A percentile compares a stretch with the other conserved stretches of the same genome.
Evolutionary conservation across 64 coral and sea anemone genomes (phyloP).

Genomic region (Montipora efflorescens): DNA sequence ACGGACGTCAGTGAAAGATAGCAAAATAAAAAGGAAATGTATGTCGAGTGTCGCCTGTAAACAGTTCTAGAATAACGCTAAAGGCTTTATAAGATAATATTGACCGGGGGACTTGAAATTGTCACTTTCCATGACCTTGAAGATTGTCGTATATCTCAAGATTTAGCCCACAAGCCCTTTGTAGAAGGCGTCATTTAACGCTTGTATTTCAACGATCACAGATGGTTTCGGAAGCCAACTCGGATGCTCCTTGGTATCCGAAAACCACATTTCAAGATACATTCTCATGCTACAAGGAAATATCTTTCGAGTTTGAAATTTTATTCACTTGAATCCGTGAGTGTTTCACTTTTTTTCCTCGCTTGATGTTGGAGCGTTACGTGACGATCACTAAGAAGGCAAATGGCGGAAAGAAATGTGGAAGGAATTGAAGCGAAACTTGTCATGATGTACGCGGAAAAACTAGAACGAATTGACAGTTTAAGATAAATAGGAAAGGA

Average conservation of each 20-base stretch:
- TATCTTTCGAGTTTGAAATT: not conserved
- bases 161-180: conserved; percentile 8
- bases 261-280: not conserved
- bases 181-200: not conserved
- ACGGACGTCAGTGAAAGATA: not conserved
- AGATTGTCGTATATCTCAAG: conserved; percentile 41
- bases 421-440: not conserved
- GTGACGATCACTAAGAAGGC: not conserved
- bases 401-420: conserved; percentile 24
- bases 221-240: not conserved
- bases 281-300: not conserved
- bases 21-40: conserved; percentile 35
- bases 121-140: conserved; percentile 46
- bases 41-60: conserved; percentile 21
- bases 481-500: not conserved
- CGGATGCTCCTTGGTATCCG: not conserved
- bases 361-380: not conserved
- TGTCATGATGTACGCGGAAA: not conserved
- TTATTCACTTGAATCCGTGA: not conserved
- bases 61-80: conserved; percentile 40
- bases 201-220: conserved; percentile 29
- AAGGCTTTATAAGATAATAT: conserved; percentile 48
- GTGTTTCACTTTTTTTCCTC: not conserved
- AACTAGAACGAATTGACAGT: not conserved
- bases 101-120: conserved; percentile 52